A percentile compares a stretch with the other conserved stretches of the same genome.
Evolutionary conservation across 2,113 vertebrate genomes (phyloP).

Genomic region (Aix galericulata): DNA sequence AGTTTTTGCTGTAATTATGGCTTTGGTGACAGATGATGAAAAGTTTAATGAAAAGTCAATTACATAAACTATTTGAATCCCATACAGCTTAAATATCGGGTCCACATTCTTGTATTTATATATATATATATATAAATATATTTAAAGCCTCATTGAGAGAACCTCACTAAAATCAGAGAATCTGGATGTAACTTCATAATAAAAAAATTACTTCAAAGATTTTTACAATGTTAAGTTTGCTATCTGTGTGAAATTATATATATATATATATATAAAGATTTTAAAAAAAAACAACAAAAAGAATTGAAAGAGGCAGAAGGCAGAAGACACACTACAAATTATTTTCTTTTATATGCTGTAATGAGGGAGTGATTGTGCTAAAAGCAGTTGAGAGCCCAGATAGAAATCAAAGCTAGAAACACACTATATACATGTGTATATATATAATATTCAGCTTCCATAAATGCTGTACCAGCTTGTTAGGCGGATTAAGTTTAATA

Average conservation of each 20-base stretch:
- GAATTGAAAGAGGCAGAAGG: not conserved
- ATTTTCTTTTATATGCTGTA: not conserved
- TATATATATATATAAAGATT: too few relatives aligned
- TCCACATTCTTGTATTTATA: not conserved
- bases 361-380: not conserved
- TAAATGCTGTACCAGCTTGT: not conserved
- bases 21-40: slow-evolving; percentile 37
- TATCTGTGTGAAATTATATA: not conserved
- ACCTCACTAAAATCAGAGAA: not conserved
- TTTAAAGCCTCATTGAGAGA: slow-evolving; percentile 24
- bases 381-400: not conserved
- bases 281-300: not conserved
- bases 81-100: slow-evolving; percentile 42
- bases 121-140: slow-evolving; percentile 13
- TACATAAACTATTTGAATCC: slow-evolving; percentile 42
- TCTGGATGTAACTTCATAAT: not conserved
- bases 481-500: not conserved
- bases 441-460: not conserved
- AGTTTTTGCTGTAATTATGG: slow-evolving; percentile 49
- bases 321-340: not conserved
- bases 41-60: slow-evolving; percentile 54
- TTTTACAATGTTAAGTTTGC: not conserved
- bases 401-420: not conserved
- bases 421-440: too few relatives aligned
- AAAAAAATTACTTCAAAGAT: not conserved